phyloP scores from a whole-genome alignment of 2,888 invertebrate species.

The Macrophya annulata region DNA sequence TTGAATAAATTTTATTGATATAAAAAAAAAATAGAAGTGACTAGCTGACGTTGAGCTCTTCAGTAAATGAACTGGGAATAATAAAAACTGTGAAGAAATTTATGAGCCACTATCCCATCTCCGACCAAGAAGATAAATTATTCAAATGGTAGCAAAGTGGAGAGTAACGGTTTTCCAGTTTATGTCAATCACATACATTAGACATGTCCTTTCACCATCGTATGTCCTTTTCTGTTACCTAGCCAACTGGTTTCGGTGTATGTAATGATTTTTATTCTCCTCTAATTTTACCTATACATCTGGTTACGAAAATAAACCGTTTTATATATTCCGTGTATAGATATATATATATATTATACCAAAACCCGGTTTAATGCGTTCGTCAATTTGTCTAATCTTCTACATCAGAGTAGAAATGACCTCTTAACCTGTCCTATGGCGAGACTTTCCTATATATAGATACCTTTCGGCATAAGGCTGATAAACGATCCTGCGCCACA shows the following conservation, averaged over 20 bases:
- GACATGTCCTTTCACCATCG: background rate
- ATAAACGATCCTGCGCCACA: slow-evolving; percentile 49
- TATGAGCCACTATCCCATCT: background rate
- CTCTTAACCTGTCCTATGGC: slow-evolving; percentile 39
- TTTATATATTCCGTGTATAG: background rate
- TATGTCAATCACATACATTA: slow-evolving; percentile 15
- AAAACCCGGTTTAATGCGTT: slow-evolving; percentile 1
- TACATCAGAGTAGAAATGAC: slow-evolving; percentile 40
- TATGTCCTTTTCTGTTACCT: background rate
- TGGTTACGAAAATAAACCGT: background rate
- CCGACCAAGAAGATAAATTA: background rate
- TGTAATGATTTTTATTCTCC: background rate
- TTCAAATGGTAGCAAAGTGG: background rate
- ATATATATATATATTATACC: background rate
- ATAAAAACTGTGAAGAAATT: background rate
- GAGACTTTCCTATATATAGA: slow-evolving; percentile 31
- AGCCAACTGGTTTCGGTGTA: background rate
- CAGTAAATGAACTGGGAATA: background rate
- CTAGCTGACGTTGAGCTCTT: background rate
- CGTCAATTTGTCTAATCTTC: slow-evolving; percentile 49
- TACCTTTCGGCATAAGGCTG: slow-evolving; percentile 51
- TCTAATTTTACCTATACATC: background rate
- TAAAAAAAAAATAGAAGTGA: background rate
- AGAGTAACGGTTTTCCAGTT: background rate
- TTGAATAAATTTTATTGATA: background rate